Evolutionary conservation across 2,888 invertebrate genomes (phyloP).

Genomic region (Euclidia mi): DNA sequence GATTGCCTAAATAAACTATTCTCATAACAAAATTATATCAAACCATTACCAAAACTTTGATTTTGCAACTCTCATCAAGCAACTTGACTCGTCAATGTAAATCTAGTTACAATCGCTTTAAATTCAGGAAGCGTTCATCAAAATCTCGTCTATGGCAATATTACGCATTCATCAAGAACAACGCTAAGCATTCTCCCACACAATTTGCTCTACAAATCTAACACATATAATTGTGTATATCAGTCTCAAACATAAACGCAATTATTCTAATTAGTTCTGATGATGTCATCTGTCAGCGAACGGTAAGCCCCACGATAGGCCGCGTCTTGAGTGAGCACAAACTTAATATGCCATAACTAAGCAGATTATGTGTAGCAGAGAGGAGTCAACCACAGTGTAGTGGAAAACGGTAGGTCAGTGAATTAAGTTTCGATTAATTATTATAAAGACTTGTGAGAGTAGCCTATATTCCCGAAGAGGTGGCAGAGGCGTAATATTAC

Average conservation of each 20-base stretch:
- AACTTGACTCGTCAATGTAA: neutral
- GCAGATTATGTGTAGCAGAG: slow-evolving; percentile 61
- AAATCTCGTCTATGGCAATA: neutral
- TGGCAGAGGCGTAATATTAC: too few species aligned
- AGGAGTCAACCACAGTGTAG: slow-evolving; percentile 44
- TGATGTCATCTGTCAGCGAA: slow-evolving; percentile 55
- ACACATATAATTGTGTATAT: slow-evolving; percentile 28
- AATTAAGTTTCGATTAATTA: too few species aligned
- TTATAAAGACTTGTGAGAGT: too few species aligned
- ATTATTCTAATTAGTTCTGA: slow-evolving; percentile 53
- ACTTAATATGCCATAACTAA: slow-evolving; percentile 74
- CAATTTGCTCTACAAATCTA: slow-evolving; percentile 26
- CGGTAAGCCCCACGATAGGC: slow-evolving; percentile 45
- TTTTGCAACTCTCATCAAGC: neutral
- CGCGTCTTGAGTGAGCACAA: slow-evolving; percentile 58
- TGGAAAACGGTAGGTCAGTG: neutral
- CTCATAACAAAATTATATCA: too few species aligned
- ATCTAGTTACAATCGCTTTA: neutral
- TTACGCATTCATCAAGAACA: neutral
- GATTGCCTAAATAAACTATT: too few species aligned
- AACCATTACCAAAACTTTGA: too few species aligned
- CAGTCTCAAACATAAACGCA: slow-evolving; percentile 34
- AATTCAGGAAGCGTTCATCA: neutral
- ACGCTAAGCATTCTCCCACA: slow-evolving; percentile 19
- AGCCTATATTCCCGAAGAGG: too few species aligned